phyloP scores from a whole-genome alignment of 1,140 invertebrate species.

The Parapsyche elsis region DNA sequence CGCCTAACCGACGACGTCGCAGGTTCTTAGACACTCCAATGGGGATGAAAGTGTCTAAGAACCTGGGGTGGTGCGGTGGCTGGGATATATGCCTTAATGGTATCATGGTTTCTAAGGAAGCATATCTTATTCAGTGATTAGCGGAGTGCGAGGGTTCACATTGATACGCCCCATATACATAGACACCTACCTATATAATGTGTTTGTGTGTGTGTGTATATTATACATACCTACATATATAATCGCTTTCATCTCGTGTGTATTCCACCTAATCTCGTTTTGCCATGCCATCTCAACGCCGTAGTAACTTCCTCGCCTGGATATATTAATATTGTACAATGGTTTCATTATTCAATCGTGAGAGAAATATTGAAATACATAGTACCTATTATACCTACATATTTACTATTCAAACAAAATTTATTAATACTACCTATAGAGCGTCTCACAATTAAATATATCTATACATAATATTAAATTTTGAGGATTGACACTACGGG shows the following conservation, averaged over 20 bases:
- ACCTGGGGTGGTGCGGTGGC: constrained; percentile 40
- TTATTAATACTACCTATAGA: too few species aligned
- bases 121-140: constrained; percentile 54
- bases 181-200: not conserved
- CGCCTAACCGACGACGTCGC: constrained; percentile 36
- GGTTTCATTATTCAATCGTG: too few species aligned
- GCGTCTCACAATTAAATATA: too few species aligned
- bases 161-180: constrained; percentile 16
- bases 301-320: not conserved
- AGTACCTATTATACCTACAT: too few species aligned
- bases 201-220: not conserved
- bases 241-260: constrained; percentile 1
- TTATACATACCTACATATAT: not conserved
- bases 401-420: too few species aligned
- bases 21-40: constrained; percentile 37
- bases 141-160: constrained; percentile 35
- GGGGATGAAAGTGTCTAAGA: not conserved
- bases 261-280: not conserved
- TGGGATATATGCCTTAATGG: constrained; percentile 49
- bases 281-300: not conserved
- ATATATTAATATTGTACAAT: too few species aligned
- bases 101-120: constrained; percentile 50
- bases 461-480: too few species aligned
- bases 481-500: too few species aligned
- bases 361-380: too few species aligned